Evolutionary conservation across 2,888 invertebrate species (phyloP).

Genomic region (Hetaerina titia): DNA sequence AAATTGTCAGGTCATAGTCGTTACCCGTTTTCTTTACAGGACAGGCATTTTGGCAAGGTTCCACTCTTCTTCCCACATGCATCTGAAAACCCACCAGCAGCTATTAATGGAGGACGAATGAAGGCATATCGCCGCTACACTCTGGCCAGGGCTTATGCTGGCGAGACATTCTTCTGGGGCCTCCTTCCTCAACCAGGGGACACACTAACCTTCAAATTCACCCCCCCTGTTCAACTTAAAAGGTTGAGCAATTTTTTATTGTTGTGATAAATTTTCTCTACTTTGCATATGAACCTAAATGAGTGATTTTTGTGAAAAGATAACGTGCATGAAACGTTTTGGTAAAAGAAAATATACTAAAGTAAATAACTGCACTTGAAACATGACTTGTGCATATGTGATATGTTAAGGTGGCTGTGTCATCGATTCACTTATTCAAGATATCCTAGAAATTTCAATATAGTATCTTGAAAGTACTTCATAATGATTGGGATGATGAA

Average conservation of each 20-base stretch:
- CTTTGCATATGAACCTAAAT: too few species aligned
- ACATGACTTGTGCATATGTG: too few species aligned
- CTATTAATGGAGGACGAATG: slow-evolving; percentile 85
- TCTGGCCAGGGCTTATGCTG: slow-evolving; percentile 89
- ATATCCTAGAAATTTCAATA: too few species aligned
- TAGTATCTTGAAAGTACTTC: too few species aligned
- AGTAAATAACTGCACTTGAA: too few species aligned
- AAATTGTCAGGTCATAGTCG: neutral
- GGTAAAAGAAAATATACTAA: too few species aligned
- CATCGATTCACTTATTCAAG: too few species aligned
- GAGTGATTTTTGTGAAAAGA: too few species aligned
- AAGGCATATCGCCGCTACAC: slow-evolving; percentile 89
- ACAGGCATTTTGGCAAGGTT: slow-evolving; percentile 92
- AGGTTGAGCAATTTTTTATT: slow-evolving; percentile 78
- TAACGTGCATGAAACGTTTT: too few species aligned
- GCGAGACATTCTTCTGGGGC: slow-evolving; percentile 95
- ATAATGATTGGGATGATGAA: too few species aligned
- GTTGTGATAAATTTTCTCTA: too few species aligned
- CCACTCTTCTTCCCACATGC: slow-evolving; percentile 87
- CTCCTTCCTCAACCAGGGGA: slow-evolving; percentile 90
- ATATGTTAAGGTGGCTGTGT: too few species aligned
- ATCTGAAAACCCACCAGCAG: slow-evolving; percentile 84
- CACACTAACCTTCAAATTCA: slow-evolving; percentile 88
- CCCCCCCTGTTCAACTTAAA: slow-evolving; percentile 84
- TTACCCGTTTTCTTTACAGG: slow-evolving; percentile 79